These are phyloP conservation scores for Lithophane ornitopus DNA, from an alignment of 2,888 invertebrate genomes.

Conservation along the genomic window DNA sequence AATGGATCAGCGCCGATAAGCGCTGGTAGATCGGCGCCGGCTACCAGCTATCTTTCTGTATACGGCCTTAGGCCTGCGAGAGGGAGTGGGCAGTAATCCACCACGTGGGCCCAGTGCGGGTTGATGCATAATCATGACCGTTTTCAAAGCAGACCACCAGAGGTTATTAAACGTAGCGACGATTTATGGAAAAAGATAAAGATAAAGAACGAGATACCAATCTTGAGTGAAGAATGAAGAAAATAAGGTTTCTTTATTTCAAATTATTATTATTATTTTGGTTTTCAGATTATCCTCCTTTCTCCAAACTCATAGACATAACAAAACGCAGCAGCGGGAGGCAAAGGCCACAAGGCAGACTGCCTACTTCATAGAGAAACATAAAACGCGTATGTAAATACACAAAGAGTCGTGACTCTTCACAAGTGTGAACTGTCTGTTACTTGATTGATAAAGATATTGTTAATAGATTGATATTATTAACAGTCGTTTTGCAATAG, in stretches of 20 bases:
- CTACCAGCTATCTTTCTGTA: too few species aligned
- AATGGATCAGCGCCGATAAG: too few species aligned
- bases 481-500: background rate
- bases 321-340: constrained; percentile 69
- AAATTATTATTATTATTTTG: background rate
- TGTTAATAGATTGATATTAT: constrained; percentile 23
- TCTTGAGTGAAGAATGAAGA: too few species aligned
- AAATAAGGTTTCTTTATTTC: background rate
- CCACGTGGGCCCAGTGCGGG: too few species aligned
- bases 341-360: constrained; percentile 71
- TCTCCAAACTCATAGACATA: constrained; percentile 38
- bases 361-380: constrained; percentile 69
- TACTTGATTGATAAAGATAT: constrained; percentile 36
- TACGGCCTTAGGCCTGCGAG: background rate
- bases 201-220: too few species aligned
- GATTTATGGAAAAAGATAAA: background rate
- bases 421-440: constrained; percentile 46
- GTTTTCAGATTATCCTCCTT: constrained; percentile 6
- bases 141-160: background rate
- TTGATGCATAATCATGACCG: background rate
- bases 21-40: too few species aligned
- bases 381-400: constrained; percentile 74
- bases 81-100: background rate
- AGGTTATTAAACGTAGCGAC: background rate
- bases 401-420: constrained; percentile 49